phyloP scores from a whole-genome alignment of 2,888 invertebrate genomes.

The Lysandra bellargus region DNA sequence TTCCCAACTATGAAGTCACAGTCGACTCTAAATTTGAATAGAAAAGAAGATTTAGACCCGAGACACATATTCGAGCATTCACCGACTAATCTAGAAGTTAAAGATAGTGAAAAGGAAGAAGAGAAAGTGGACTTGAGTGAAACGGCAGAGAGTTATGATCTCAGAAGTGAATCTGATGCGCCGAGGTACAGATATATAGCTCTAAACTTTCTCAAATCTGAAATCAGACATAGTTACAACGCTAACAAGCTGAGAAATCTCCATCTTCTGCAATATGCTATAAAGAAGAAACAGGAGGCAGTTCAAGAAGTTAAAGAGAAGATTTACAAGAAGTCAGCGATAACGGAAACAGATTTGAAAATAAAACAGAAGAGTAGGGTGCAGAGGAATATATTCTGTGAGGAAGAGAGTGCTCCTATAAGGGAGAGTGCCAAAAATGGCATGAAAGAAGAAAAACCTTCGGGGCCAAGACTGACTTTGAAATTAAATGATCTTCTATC shows the following conservation, averaged over 20 bases:
- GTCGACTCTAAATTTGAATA: constrained; percentile 59
- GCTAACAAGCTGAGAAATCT: constrained; percentile 85
- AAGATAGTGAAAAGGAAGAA: constrained; percentile 60
- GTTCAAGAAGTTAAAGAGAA: constrained; percentile 77
- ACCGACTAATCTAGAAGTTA: constrained; percentile 66
- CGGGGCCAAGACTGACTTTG: constrained; percentile 65
- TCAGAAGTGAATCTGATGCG: constrained; percentile 62
- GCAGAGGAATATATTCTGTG: constrained; percentile 65
- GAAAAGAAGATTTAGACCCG: constrained; percentile 53
- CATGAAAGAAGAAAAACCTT: constrained; percentile 56
- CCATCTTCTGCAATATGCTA: constrained; percentile 85
- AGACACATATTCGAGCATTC: constrained; percentile 71
- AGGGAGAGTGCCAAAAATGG: constrained; percentile 60
- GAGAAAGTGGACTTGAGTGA: constrained; percentile 73
- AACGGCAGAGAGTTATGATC: constrained; percentile 71
- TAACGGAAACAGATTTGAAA: constrained; percentile 54
- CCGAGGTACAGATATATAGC: constrained; percentile 72
- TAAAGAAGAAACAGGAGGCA: constrained; percentile 84
- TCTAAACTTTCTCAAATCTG: constrained; percentile 78
- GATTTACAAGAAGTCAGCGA: constrained; percentile 70
- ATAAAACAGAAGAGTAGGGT: constrained; percentile 58
- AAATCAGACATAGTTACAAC: constrained; percentile 87
- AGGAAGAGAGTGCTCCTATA: constrained; percentile 52
- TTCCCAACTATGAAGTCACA: constrained; percentile 60
- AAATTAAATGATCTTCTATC: constrained; percentile 75